phyloP scores from a whole-genome alignment of 2,888 invertebrate genomes.

The Tridacna gigas region DNA sequence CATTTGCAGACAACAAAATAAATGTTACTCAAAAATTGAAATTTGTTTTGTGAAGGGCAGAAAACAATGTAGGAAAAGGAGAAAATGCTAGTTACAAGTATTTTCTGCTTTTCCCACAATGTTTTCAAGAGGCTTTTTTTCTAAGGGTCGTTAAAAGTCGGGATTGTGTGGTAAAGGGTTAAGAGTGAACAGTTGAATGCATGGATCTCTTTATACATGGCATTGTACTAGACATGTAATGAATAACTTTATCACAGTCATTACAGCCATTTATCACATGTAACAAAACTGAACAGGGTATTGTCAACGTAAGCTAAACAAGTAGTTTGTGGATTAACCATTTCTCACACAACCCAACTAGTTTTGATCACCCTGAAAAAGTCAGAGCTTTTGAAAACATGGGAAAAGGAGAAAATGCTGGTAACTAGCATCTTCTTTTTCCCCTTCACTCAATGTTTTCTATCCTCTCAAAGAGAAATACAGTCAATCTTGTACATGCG shows the following conservation, averaged over 20 bases:
- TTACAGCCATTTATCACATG: conserved; percentile 15
- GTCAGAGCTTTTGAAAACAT: too few species aligned
- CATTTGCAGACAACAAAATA: too few species aligned
- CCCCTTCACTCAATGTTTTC: too few species aligned
- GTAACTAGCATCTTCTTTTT: too few species aligned
- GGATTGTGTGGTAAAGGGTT: background rate
- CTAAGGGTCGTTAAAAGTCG: background rate
- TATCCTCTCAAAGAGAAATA: too few species aligned
- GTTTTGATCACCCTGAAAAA: too few species aligned
- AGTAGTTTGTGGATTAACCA: background rate
- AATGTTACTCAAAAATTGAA: too few species aligned
- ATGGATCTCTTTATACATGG: conserved; percentile 3
- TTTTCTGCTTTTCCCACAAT: background rate
- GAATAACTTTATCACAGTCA: conserved; percentile 9
- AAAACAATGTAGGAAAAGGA: background rate
- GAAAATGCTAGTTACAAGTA: background rate
- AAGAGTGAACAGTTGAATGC: conserved; percentile 8
- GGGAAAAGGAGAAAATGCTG: too few species aligned
- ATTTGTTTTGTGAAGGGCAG: too few species aligned
- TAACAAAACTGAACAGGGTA: conserved; percentile 10
- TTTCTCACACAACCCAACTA: background rate
- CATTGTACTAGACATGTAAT: conserved; percentile 2
- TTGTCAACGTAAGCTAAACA: conserved; percentile 8
- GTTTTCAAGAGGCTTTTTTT: background rate
- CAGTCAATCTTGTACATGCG: too few species aligned